These are phyloP conservation scores for Fabriciana adippe DNA, from an alignment of 2,888 invertebrate species.

Conservation along the genomic window DNA sequence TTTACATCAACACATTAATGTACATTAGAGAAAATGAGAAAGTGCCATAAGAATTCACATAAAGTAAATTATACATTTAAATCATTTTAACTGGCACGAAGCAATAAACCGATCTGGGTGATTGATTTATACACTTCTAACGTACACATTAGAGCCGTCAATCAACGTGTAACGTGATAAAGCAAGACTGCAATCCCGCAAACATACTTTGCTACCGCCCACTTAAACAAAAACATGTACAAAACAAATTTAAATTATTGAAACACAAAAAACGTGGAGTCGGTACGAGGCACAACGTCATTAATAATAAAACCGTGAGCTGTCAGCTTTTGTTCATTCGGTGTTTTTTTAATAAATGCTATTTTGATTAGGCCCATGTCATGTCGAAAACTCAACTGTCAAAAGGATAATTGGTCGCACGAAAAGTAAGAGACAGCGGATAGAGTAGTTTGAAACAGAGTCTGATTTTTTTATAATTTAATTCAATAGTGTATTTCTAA, in stretches of 20 bases:
- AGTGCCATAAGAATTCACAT: slow-evolving; percentile 34
- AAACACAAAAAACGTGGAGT: slow-evolving; percentile 57
- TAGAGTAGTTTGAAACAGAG: slow-evolving; percentile 59
- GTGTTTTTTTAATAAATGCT: slow-evolving; percentile 80
- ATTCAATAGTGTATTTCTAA: not conserved
- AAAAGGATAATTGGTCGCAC: slow-evolving; percentile 81
- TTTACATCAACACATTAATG: slow-evolving; percentile 12
- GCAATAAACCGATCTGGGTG: slow-evolving; percentile 66
- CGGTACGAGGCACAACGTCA: slow-evolving; percentile 56
- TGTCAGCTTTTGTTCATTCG: slow-evolving; percentile 78
- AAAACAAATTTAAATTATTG: slow-evolving; percentile 71
- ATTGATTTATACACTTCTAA: slow-evolving; percentile 73
- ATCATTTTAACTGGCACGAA: slow-evolving; percentile 39
- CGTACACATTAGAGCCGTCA: slow-evolving; percentile 72
- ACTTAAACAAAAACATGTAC: slow-evolving; percentile 60
- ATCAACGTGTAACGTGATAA: slow-evolving; percentile 67
- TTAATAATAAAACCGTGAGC: slow-evolving; percentile 80
- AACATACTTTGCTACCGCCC: slow-evolving; percentile 60
- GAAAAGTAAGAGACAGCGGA: slow-evolving; percentile 65
- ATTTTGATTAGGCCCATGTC: slow-evolving; percentile 84
- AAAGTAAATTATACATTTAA: slow-evolving; percentile 60
- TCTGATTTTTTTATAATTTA: slow-evolving; percentile 31
- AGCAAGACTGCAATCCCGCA: slow-evolving; percentile 62
- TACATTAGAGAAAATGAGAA: slow-evolving; percentile 32
- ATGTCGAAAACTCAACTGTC: slow-evolving; percentile 83